Percentiles rank a stretch among this genome's conserved stretches.
These are phyloP conservation scores for Ennomos quercinarius DNA, from an alignment of 2,888 invertebrate species.

Conservation along the genomic window DNA sequence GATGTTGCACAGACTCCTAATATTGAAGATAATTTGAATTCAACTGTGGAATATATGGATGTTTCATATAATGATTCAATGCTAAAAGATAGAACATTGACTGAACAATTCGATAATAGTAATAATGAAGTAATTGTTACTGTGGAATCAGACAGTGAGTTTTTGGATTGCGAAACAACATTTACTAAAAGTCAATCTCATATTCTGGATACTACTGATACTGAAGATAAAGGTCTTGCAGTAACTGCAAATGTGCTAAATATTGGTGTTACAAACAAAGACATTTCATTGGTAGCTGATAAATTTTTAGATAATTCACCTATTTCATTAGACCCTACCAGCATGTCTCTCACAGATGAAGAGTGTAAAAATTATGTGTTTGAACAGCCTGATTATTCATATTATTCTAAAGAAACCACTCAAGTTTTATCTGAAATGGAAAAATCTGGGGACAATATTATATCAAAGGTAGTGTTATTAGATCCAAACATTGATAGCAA, in stretches of 20 bases:
- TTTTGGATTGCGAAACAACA: constrained; percentile 78
- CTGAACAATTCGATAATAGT: constrained; percentile 41
- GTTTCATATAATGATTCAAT: constrained; percentile 65
- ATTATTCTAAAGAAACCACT: constrained; percentile 19
- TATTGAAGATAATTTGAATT: constrained; percentile 47
- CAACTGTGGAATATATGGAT: constrained; percentile 72
- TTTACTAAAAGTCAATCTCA: constrained; percentile 61
- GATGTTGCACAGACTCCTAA: constrained; percentile 24
- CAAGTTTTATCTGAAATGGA: constrained; percentile 21
- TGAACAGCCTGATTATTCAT: constrained; percentile 18
- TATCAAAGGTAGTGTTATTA: neutral
- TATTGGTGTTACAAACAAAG: neutral
- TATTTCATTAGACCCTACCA: constrained; percentile 4
- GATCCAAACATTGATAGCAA: neutral
- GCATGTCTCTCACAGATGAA: constrained; percentile 5
- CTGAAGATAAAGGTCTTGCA: neutral
- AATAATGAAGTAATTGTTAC: constrained; percentile 38
- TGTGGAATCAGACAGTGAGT: constrained; percentile 72
- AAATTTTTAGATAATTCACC: neutral
- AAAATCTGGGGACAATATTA: constrained; percentile 8
- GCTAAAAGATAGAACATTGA: constrained; percentile 54
- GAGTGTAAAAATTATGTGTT: constrained; percentile 14
- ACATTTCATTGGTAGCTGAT: constrained; percentile 1
- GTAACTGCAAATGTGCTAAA: neutral
- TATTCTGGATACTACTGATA: constrained; percentile 9